Percentiles rank a stretch among this genome's conserved stretches.
phyloP scores from a whole-genome alignment of 2,113 vertebrate genomes.

The Aldabrachelys gigantea region DNA sequence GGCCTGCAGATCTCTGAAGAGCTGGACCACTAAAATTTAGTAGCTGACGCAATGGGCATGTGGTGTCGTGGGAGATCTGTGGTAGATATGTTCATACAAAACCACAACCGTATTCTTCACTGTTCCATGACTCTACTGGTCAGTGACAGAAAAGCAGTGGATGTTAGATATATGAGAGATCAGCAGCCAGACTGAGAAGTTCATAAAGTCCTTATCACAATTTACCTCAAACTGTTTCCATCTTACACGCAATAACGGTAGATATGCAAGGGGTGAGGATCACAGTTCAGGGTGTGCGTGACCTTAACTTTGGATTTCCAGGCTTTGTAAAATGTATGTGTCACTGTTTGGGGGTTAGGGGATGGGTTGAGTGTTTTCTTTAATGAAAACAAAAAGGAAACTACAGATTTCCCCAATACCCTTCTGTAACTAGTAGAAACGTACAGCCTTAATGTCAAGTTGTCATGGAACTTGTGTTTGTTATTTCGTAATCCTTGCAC shows the following conservation, averaged over 20 bases:
- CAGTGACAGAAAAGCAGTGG: not conserved
- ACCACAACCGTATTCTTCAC: not conserved
- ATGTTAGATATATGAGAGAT: not conserved
- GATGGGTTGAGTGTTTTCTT: not conserved
- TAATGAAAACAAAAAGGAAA: not conserved
- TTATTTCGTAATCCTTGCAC: not conserved
- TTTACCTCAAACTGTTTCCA: not conserved
- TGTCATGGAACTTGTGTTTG: not conserved
- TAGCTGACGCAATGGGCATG: not conserved
- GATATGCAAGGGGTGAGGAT: not conserved
- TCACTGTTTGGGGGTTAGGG: not conserved
- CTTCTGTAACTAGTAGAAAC: not conserved
- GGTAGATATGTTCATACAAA: fast-evolving
- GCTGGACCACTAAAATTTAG: no score
- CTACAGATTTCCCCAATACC: not conserved
- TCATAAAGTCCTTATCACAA: not conserved
- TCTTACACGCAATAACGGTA: not conserved
- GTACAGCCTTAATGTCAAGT: not conserved
- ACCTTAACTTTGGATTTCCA: not conserved
- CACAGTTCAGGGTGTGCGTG: not conserved
- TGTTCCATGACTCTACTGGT: not conserved
- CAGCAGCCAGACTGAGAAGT: fast-evolving
- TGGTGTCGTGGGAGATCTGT: not conserved
- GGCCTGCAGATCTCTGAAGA: not conserved
- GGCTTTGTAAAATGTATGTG: not conserved